phyloP scores from a whole-genome alignment of 2,113 vertebrate genomes.

The Neogobius melanostomus region DNA sequence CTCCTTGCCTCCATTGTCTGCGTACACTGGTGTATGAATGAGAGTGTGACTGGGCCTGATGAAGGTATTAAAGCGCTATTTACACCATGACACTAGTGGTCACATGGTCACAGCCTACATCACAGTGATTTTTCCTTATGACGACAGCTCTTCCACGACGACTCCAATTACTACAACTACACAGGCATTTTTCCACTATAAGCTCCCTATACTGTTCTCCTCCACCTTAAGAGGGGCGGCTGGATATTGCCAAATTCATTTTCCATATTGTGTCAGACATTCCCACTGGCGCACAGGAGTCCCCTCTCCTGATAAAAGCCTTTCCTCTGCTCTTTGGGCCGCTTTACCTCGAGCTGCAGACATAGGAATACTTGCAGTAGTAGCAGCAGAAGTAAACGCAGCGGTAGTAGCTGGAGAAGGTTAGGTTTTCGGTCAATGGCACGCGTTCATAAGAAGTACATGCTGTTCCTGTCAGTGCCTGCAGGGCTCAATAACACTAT shows the following conservation, averaged over 20 bases:
- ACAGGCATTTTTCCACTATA: neutral
- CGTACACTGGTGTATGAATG: no score
- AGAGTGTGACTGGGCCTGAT: no score
- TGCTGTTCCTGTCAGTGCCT: slow-evolving; percentile 32
- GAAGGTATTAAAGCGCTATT: no score
- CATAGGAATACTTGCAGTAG: slow-evolving; percentile 28
- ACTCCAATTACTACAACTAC: neutral
- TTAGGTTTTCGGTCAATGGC: slow-evolving; percentile 21
- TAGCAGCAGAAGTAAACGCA: slow-evolving; percentile 15
- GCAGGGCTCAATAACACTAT: slow-evolving; percentile 6
- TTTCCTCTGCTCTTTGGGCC: slow-evolving; percentile 44
- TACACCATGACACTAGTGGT: no score
- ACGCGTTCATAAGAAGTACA: slow-evolving; percentile 36
- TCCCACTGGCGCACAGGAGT: slow-evolving; percentile 45
- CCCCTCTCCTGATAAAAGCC: slow-evolving; percentile 53
- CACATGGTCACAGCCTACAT: no score
- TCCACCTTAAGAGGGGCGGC: slow-evolving; percentile 8
- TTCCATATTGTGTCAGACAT: slow-evolving; percentile 66
- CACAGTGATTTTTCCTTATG: neutral
- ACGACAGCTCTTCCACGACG: neutral
- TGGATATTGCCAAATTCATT: slow-evolving; percentile 45
- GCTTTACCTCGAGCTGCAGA: slow-evolving; percentile 32
- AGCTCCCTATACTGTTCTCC: slow-evolving; percentile 17
- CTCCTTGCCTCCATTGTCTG: no score
- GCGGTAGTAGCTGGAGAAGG: slow-evolving; percentile 9